phyloP scores from a whole-genome alignment of 2,113 vertebrate genomes.

The Toxotes jaculatrix region DNA sequence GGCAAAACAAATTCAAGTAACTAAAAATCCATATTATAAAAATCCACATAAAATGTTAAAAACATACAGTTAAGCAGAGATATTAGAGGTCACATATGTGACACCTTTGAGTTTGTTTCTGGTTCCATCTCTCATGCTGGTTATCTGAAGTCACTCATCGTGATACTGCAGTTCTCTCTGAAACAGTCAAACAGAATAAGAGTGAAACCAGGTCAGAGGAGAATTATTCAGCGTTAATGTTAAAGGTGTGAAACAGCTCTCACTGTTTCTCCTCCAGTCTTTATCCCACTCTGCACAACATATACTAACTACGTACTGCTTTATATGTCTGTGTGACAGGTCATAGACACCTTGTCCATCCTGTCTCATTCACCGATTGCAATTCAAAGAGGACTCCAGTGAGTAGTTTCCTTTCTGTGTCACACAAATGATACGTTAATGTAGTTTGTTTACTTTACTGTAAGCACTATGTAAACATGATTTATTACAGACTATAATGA shows the following conservation, averaged over 20 bases:
- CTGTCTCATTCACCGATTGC: conserved; percentile 86
- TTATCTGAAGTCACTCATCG: background rate
- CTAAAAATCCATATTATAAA: background rate
- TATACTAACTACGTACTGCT: background rate
- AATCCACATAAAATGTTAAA: background rate
- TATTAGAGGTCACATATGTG: background rate
- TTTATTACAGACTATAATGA: too few relatives aligned
- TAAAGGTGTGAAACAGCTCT: conserved; percentile 16
- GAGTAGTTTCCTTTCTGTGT: conserved; percentile 70
- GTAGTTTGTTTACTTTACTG: background rate
- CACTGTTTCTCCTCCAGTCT: background rate
- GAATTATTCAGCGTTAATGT: background rate
- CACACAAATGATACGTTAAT: background rate
- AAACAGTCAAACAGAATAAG: background rate
- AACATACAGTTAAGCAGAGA: background rate
- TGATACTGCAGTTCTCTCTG: background rate
- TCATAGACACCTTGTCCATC: conserved; percentile 88
- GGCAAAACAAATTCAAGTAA: background rate
- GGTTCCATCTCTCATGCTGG: conserved; percentile 14
- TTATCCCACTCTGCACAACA: background rate
- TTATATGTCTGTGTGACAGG: conserved; percentile 74
- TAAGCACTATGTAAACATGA: background rate
- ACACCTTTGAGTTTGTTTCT: background rate
- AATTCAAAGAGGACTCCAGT: conserved; percentile 85
- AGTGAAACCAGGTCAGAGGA: conserved; percentile 15